Percentiles rank a stretch among this genome's conserved stretches.
Conservation (phyloP, 1,140 invertebrate species). For the Saccostrea cuccullata region DNA sequence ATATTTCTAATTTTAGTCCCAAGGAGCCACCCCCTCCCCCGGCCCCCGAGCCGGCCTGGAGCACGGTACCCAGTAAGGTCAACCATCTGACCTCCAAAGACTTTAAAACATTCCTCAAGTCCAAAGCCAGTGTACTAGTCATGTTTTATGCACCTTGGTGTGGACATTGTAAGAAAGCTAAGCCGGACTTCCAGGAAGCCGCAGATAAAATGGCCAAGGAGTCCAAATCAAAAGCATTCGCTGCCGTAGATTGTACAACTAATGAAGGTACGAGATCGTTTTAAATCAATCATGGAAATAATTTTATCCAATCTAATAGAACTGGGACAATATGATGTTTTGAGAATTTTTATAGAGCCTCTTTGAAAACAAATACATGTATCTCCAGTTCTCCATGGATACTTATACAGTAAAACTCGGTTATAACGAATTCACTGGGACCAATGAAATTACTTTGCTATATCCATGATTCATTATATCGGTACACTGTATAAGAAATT, state of each 20-base stretch:
- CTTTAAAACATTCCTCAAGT: conserved; percentile 79
- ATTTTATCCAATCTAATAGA: too few species aligned
- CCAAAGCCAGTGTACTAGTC: conserved; percentile 68
- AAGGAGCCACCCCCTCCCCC: conserved; percentile 73
- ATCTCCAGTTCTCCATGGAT: not conserved
- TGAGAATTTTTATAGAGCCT: too few species aligned
- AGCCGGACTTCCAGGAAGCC: conserved; percentile 88
- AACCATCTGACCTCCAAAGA: conserved; percentile 80
- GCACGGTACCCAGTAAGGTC: conserved; percentile 78
- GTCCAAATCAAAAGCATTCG: conserved; percentile 82
- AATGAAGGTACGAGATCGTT: conserved; percentile 74
- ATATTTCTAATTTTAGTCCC: conserved; percentile 75
- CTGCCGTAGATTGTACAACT: conserved; percentile 89
- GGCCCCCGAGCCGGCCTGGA: conserved; percentile 77
- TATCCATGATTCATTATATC: too few species aligned
- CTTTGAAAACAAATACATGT: not conserved
- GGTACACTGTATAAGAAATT: too few species aligned
- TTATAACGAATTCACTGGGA: too few species aligned
- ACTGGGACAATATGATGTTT: too few species aligned
- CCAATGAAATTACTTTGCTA: too few species aligned
- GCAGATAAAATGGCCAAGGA: conserved; percentile 84
- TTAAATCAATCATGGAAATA: not conserved
- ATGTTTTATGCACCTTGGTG: conserved; percentile 83
- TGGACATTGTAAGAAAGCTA: conserved; percentile 91
- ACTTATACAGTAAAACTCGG: not conserved